phyloP scores from a whole-genome alignment of 2,797 vertebrate species.

The Balearica regulorum region DNA sequence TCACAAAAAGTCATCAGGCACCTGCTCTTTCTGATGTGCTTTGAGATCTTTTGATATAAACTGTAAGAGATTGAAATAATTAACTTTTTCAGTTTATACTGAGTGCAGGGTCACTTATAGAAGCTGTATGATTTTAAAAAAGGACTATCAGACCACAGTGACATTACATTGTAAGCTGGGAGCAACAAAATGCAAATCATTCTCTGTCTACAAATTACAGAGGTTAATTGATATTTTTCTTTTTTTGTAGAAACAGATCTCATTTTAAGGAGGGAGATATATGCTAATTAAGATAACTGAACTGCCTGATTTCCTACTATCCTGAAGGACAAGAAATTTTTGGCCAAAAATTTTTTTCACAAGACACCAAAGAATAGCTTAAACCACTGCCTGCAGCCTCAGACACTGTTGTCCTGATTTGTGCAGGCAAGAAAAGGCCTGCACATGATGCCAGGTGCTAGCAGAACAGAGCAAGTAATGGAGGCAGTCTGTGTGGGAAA shows the following conservation, averaged over 20 bases:
- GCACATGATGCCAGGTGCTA: neutral
- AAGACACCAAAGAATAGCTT: neutral
- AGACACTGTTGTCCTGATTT: neutral
- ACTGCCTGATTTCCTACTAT: neutral
- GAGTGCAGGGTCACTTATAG: neutral
- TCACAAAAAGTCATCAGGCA: neutral
- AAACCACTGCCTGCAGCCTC: accelerated
- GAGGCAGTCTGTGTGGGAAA: neutral
- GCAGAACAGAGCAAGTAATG: neutral
- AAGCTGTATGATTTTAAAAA: neutral
- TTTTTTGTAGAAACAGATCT: neutral
- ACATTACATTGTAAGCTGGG: neutral
- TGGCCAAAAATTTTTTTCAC: neutral
- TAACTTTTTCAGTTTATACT: neutral
- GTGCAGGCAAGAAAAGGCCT: neutral
- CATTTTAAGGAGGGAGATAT: neutral
- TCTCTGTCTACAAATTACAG: neutral
- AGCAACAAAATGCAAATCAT: neutral
- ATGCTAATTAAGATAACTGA: neutral
- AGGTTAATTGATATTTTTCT: neutral
- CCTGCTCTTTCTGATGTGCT: neutral
- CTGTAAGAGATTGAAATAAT: neutral
- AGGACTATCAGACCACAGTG: neutral
- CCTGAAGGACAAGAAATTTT: neutral
- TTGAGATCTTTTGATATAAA: neutral